Evolutionary conservation across 2,888 invertebrate species (phyloP).

Genomic region (Euplexia lucipara): DNA sequence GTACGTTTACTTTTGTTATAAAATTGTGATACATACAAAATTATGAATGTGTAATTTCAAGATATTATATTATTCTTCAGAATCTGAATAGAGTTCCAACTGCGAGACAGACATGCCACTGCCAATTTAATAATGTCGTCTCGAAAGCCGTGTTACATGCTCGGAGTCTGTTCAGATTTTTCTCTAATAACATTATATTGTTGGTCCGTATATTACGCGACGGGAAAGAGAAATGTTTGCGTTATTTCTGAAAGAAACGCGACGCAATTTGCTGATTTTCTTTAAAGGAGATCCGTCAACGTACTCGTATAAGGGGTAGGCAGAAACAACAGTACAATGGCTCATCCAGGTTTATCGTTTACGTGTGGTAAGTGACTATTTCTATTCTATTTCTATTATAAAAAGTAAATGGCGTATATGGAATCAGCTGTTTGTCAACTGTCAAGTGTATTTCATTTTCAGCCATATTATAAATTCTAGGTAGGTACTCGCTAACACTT

Average conservation of each 20-base stretch:
- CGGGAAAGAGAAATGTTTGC: constrained; percentile 42
- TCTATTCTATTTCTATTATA: no score
- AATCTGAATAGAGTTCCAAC: constrained; percentile 75
- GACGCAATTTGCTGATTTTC: constrained; percentile 47
- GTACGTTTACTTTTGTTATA: no score
- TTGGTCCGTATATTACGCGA: constrained; percentile 51
- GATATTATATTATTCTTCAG: constrained; percentile 69
- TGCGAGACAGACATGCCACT: constrained; percentile 69
- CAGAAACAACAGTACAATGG: no score
- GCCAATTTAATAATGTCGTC: constrained; percentile 84
- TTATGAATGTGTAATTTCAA: constrained; percentile 64
- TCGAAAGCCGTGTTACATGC: constrained; percentile 75
- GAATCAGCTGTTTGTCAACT: no score
- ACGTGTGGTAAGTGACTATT: no score
- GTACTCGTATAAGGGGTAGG: no score
- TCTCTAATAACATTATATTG: constrained; percentile 75
- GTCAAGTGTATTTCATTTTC: no score
- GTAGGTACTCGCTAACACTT: no score
- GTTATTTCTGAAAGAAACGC: constrained; percentile 34
- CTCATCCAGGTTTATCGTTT: no score
- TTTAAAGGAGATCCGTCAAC: constrained; percentile 2
- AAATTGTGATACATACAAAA: constrained; percentile 5
- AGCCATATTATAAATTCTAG: no score
- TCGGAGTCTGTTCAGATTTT: constrained; percentile 69
- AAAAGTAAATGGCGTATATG: no score